Evolutionary conservation across 2,888 invertebrate species (phyloP), one percentile per base, ranked within the genome.

Genomic region (Eupeodes luniger): DNA sequence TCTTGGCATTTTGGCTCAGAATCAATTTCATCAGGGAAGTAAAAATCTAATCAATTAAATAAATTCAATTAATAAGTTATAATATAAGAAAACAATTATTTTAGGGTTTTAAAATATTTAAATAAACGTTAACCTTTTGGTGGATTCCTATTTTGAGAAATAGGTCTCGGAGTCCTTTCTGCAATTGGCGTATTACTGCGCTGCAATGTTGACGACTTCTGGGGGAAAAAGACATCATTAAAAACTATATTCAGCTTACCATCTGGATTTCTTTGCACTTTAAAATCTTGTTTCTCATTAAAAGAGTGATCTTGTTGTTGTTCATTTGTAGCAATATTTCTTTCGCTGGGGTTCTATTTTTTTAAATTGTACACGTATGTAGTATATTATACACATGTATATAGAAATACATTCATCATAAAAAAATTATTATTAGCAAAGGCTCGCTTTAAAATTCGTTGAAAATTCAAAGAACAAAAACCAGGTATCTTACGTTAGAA

Each of bases 261-360:
- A 89, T 93, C 92, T 83, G 92, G 92, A 81, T 91, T 91, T 90
- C 93, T 91, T 91, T 93, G 92, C 90, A 93, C 92, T 92, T 92
- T 93, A 89, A 93, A 92, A 84, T 91, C 88, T 85, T 92, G 92
- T 76, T 90, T 90, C 80, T 91, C 90, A 89, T 90, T 91, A 90
- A 90, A 84, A 90, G 92, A 89, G 89, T 78, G 74, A 62, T 70
- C 70, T 64, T 53, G 55, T 49, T 57, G 78, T 36, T n/a, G 55
- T 49, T 82, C 61, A 51, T 49, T 75, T 51, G 62, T 5, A 36
- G 62, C 61, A 19, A 59, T 19, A 55, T 76, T 75, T 59, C 62
- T 72, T 53, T 70, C 49, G 53, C 53, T 74, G 34, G 55, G 64
- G 64, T 14, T 76, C 85, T 79, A 27, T 69, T 69, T 36, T 19